Conservation (phyloP, 2,797 vertebrate genomes). For the Myotis myotis region DNA sequence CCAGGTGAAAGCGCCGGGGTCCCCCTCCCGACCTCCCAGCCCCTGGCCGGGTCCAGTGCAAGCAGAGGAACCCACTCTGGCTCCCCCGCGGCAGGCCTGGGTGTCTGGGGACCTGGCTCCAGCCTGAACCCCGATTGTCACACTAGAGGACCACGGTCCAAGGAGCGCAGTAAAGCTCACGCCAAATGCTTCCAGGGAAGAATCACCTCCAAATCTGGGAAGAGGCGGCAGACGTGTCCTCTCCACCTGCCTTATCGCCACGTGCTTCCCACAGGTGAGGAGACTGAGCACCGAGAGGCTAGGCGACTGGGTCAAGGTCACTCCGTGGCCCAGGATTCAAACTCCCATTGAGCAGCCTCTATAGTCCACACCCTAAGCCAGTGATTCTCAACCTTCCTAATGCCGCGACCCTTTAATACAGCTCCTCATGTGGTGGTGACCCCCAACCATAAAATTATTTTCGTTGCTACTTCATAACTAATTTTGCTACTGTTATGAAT, state of each 20-base stretch:
- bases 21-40: not conserved
- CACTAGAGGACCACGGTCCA: not conserved
- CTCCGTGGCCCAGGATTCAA: not conserved
- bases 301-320: not conserved
- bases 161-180: not conserved
- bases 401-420: too few relatives aligned
- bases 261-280: not conserved
- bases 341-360: not conserved
- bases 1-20: not conserved
- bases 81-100: not conserved
- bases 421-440: too few relatives aligned
- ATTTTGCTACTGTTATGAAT: too few relatives aligned
- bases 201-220: too few relatives aligned
- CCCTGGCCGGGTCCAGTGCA: not conserved
- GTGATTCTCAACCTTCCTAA: too few relatives aligned
- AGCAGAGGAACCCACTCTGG: not conserved
- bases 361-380: too few relatives aligned
- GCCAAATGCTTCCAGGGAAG: not conserved
- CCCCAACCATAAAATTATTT: too few relatives aligned
- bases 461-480: too few relatives aligned
- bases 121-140: not conserved
- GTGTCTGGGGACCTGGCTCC: not conserved
- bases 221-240: not conserved
- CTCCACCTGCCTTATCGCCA: not conserved
- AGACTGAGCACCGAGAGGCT: not conserved